These are phyloP conservation scores for Zenarchopterus dispar DNA, from an alignment of 2,797 vertebrate genomes.

Conservation along the genomic window DNA sequence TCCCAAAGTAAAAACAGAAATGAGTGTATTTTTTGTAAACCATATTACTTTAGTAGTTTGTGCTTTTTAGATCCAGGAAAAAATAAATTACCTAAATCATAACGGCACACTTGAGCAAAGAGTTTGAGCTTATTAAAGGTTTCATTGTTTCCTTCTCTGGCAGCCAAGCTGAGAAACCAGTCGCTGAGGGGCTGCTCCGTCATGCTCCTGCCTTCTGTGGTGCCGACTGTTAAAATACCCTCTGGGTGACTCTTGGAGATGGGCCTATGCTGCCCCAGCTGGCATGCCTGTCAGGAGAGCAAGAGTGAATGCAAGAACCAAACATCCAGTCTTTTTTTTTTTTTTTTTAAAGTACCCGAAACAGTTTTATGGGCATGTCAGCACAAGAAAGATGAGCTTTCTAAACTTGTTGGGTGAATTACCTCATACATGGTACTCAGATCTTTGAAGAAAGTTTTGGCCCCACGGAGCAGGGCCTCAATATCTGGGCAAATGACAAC, in stretches of 20 bases:
- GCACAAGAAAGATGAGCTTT: conserved; percentile 13
- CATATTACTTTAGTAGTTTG: accelerated
- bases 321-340: conserved; percentile 17
- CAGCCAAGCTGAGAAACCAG: conserved; percentile 94
- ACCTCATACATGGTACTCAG: conserved; percentile 97
- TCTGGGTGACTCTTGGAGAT: conserved; percentile 94
- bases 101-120: conserved; percentile 97
- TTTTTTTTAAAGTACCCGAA: neutral
- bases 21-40: neutral
- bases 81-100: conserved; percentile 89
- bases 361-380: conserved; percentile 39
- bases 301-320: conserved; percentile 1
- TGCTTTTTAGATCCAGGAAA: conserved; percentile 16
- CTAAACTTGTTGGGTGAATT: conserved; percentile 23
- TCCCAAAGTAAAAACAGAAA: neutral
- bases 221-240: conserved; percentile 93
- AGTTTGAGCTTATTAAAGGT: conserved; percentile 95
- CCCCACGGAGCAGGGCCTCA: conserved; percentile 91
- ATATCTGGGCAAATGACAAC: conserved; percentile 97
- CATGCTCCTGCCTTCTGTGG: conserved; percentile 87
- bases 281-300: conserved; percentile 86
- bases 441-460: conserved; percentile 96
- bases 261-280: conserved; percentile 96
- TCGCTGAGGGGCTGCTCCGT: conserved; percentile 94
- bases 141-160: conserved; percentile 89